Evolutionary conservation across 2,113 vertebrate genomes (phyloP).

Genomic region (Andinoacara biseriatus): DNA sequence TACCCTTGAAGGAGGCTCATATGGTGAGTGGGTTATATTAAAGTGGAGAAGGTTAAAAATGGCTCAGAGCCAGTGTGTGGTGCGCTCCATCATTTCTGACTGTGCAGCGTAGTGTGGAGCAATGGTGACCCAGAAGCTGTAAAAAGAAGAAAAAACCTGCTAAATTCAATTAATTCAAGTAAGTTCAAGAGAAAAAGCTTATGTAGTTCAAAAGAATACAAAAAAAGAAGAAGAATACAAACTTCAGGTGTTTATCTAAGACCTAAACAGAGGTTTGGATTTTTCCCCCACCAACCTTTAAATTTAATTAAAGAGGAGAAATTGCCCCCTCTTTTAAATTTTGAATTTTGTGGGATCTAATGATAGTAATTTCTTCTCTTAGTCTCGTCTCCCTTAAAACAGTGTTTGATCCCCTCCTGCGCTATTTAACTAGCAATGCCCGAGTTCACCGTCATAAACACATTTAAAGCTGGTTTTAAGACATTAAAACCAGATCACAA

Average conservation of each 20-base stretch:
- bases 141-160: not conserved
- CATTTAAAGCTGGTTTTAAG: conserved; percentile 12
- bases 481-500: conserved; percentile 33
- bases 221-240: not conserved
- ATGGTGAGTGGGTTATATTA: conserved; percentile 72
- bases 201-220: rapidly evolving
- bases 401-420: not conserved
- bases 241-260: not conserved
- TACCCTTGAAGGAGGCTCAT: conserved; percentile 64
- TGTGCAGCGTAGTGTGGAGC: not conserved
- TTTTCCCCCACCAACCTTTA: not conserved
- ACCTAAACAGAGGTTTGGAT: rapidly evolving
- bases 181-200: not conserved
- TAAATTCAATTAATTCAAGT: not conserved
- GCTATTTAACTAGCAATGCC: not conserved
- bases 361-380: conserved; percentile 14
- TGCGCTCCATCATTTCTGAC: not conserved
- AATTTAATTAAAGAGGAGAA: not conserved
- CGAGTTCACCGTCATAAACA: not conserved
- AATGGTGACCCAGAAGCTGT: conserved; percentile 18
- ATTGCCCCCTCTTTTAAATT: not conserved
- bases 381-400: not conserved
- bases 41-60: conserved; percentile 57
- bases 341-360: not conserved
- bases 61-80: conserved; percentile 51